These are phyloP conservation scores for Dendrocincla tyrannina DNA, from an alignment of 2,797 vertebrate genomes.

Conservation along the genomic window DNA sequence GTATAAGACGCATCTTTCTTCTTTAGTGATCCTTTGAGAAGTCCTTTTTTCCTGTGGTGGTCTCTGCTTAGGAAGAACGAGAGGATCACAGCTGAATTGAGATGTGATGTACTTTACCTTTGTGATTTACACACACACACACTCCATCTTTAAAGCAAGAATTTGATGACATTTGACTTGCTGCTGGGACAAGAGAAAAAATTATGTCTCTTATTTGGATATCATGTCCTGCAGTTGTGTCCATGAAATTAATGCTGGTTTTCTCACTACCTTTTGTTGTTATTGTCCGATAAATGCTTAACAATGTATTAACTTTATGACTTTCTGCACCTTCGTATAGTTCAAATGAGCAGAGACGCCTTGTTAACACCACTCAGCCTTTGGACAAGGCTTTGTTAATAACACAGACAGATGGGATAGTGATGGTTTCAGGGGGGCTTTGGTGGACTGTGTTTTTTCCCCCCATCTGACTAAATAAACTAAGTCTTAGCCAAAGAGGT, in stretches of 20 bases:
- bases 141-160: background rate
- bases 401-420: constrained; percentile 66
- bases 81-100: background rate
- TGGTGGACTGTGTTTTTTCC: background rate
- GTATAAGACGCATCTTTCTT: background rate
- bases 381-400: constrained; percentile 50
- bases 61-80: background rate
- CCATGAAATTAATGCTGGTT: background rate
- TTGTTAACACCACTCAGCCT: constrained; percentile 58
- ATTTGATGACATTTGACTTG: background rate
- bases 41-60: background rate
- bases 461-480: constrained; percentile 63
- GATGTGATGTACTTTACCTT: background rate
- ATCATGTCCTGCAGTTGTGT: background rate
- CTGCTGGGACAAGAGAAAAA: background rate
- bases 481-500: constrained; percentile 60
- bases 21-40: background rate
- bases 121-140: background rate
- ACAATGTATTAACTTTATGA: constrained; percentile 50
- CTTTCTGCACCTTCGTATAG: constrained; percentile 24
- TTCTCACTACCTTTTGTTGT: constrained; percentile 14
- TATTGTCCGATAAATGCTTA: constrained; percentile 19
- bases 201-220: background rate
- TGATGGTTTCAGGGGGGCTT: constrained; percentile 41
- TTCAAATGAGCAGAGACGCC: constrained; percentile 35